Base-by-base conservation (phyloP, 2,797 vertebrate species). In the Psittacula derbiana region DNA sequence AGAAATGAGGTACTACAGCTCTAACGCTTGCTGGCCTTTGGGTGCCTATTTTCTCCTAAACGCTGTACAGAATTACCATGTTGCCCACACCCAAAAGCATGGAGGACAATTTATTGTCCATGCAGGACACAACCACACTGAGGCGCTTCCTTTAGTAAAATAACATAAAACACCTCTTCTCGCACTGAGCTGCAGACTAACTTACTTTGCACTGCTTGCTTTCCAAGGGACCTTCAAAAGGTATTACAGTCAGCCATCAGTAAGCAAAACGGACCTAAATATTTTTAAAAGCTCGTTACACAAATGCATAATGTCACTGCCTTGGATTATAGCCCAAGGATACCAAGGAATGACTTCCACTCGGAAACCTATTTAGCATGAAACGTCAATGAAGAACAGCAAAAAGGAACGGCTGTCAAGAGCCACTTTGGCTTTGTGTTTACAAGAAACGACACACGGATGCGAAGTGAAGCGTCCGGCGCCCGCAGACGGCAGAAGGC, bases 351-450 rank as follows among this genome's bases (percentile, higher is more conserved):
- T 1, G 40, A 10, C 10, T 72, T 62, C 31, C 66, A 8, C 19
- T 18, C 5, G 24, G 44, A 64, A 67, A 25, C 36, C 40, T 52
- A 2, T 11, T 31, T 12, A 15, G 58, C 71, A 2, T 0, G 2
- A 11, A 8, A 16, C 7, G 6, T 4, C 61, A 44, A 18, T 2
- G 50, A 38, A 18, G 5, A 13, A 13, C 36, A 6, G 52, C 23
- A 4, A 1, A 3, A 16, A 52, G 9, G 16, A 27, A 3, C 2
- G 7, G 7, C 46, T 11, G 3, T 0, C 12, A 4, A 11, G 30
- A 28, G 13, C 28, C 4, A 1, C 18, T 1, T 5, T 1, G 58
- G 25, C 49, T 27, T 9, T 8, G 50, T 16, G 7, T 21, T 36
- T 4, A 4, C 52, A 6, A 20, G 69, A 12, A 19, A 5, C 6